Evolutionary conservation across 2,113 vertebrate genomes (phyloP), one percentile per base, ranked within the genome.

Genomic region (Globicephala melas): DNA sequence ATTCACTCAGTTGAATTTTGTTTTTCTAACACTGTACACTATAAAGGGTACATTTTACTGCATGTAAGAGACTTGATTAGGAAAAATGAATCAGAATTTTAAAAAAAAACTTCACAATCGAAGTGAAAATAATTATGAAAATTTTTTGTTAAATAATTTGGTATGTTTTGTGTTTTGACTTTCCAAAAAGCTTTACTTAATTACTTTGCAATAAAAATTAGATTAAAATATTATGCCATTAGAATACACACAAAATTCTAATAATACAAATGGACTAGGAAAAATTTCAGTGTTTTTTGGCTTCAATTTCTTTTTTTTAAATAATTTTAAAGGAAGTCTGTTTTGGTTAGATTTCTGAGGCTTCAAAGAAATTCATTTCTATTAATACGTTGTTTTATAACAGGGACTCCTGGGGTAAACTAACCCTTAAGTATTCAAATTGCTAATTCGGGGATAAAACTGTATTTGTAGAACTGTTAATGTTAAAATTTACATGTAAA

Each of bases 401-500:
- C 17, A 76, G 28, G 50, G 13, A 74, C 1, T 60, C 58, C 77
- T 47, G 23, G 23, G 21, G 62, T 80, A 92, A 84, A 91, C 8
- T 81, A 90, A 82, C 60, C 44, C 9, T 82, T 79, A 87, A 76
- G 4, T 80, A 85, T 89, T 88, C 93, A 81, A 98, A 79, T 53
- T 94, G 38, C 33, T 93, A 96, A 84, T 88, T 12, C 1, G 63
- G n/a, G 25, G 62, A 80, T 89, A 87, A 94, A 95, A 79, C 4
- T 33, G 15, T 86, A 86, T 79, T 94, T 84, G n/a, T 3, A 31
- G 31, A 93, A 84, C 11, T 74, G 58, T 60, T 82, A 80, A 63
- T 53, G 89, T 62, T 91, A 93, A 94, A 74, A 93, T 95, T 96
- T 71, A 84, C 58, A 95, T 80, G 60, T 50, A 90, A 96, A 98